Evolutionary conservation across 2,888 invertebrate genomes (phyloP).

Genomic region (Copidosoma aretas): DNA sequence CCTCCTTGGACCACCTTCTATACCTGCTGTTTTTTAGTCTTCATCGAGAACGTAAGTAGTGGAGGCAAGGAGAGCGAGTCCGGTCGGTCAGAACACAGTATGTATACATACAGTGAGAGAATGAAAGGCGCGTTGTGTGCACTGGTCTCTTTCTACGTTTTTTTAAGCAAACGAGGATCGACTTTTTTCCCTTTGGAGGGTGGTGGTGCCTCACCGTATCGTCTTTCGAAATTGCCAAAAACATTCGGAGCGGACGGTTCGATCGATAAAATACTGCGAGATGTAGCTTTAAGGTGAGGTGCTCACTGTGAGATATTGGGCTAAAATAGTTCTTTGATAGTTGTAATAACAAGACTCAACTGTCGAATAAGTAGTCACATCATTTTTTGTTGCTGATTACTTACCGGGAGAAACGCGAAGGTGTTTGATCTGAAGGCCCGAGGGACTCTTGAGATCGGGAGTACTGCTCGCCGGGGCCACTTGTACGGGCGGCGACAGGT

Average conservation of each 20-base stretch:
- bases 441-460: constrained; percentile 57
- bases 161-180: constrained; percentile 60
- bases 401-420: constrained; percentile 58
- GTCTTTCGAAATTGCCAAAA: constrained; percentile 44
- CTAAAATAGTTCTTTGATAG: no score
- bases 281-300: no score
- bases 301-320: no score
- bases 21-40: constrained; percentile 40
- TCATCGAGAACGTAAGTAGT: constrained; percentile 25
- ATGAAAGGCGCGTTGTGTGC: constrained; percentile 14
- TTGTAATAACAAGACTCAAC: no score
- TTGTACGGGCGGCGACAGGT: constrained; percentile 56
- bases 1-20: constrained; percentile 35
- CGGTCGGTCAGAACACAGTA: constrained; percentile 40
- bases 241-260: no score
- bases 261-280: no score
- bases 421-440: constrained; percentile 55
- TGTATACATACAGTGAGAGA: constrained; percentile 32
- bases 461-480: constrained; percentile 54
- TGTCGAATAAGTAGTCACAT: no score
- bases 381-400: constrained; percentile 27
- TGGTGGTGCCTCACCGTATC: no score
- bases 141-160: constrained; percentile 49
- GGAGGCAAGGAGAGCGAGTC: constrained; percentile 36
- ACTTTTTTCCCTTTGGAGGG: constrained; percentile 29